Percentiles rank a stretch among this genome's conserved stretches.
Evolutionary conservation across 1,140 invertebrate species (phyloP).

Genomic region (Pogonus chalceus): DNA sequence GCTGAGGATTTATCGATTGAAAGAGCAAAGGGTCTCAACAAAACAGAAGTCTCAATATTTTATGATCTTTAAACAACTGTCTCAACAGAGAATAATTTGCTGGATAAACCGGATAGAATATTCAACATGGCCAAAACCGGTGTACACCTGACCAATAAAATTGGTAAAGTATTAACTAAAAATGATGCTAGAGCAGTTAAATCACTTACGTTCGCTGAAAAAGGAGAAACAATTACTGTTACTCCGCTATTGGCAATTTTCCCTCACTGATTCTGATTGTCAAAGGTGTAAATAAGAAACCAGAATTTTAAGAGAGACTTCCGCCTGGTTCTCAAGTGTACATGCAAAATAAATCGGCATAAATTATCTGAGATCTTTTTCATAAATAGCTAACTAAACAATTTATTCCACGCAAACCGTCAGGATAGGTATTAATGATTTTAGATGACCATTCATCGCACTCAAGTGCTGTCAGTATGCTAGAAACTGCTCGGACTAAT

Average conservation of each 20-base stretch:
- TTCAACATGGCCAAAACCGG: constrained; percentile 34
- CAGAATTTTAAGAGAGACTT: constrained; percentile 27
- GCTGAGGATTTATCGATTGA: constrained; percentile 24
- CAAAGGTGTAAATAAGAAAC: constrained; percentile 27
- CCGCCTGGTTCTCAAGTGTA: constrained; percentile 27
- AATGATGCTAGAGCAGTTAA: constrained; percentile 31
- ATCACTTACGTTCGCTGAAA: constrained; percentile 30
- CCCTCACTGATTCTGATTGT: constrained; percentile 17
- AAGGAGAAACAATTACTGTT: constrained; percentile 25
- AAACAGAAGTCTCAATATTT: constrained; percentile 22
- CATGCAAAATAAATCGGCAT: constrained; percentile 28
- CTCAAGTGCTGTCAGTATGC: constrained; percentile 18
- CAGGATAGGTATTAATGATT: no score
- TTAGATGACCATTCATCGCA: no score
- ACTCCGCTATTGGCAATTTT: constrained; percentile 21
- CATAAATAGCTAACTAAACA: constrained; percentile 29
- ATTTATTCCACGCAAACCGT: constrained; percentile 28
- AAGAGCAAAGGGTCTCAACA: no score
- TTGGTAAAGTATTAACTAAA: constrained; percentile 30
- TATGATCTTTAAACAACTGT: constrained; percentile 23
- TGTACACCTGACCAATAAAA: constrained; percentile 32
- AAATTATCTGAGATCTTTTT: no score
- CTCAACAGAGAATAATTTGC: constrained; percentile 24
- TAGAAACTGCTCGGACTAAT: constrained; percentile 22
- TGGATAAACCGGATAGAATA: constrained; percentile 27